Evolutionary conservation across 2,888 invertebrate genomes (phyloP).

Genomic region (Psylliodes chrysocephalus): DNA sequence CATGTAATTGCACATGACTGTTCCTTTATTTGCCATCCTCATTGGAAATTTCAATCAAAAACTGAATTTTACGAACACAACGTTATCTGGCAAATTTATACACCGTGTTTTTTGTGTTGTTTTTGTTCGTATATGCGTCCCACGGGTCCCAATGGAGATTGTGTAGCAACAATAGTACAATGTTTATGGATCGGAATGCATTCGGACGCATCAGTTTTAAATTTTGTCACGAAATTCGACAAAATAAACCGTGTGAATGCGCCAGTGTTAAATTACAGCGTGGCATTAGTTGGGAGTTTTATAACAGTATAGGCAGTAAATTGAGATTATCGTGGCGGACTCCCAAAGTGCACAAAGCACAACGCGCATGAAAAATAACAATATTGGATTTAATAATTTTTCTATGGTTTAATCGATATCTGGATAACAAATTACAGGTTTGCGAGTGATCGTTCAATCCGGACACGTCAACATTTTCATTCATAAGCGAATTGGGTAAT

Average conservation of each 20-base stretch:
- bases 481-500: too few relatives aligned
- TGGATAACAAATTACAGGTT: background rate
- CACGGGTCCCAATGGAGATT: slow-evolving; percentile 11
- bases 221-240: slow-evolving; percentile 22
- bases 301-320: slow-evolving; percentile 27
- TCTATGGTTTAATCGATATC: slow-evolving; percentile 6
- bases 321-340: slow-evolving; percentile 28
- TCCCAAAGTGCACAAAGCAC: slow-evolving; percentile 11
- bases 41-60: background rate
- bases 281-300: slow-evolving; percentile 28
- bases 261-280: slow-evolving; percentile 23
- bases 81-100: slow-evolving; percentile 5
- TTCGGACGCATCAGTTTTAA: slow-evolving; percentile 19
- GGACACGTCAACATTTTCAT: too few relatives aligned
- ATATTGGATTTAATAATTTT: slow-evolving; percentile 25
- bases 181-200: slow-evolving; percentile 14
- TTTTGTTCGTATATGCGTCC: background rate
- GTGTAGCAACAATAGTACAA: slow-evolving; percentile 12
- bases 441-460: too few relatives aligned
- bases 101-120: background rate
- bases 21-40: background rate
- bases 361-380: slow-evolving; percentile 23
- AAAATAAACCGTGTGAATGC: slow-evolving; percentile 24
- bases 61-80: background rate
- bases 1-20: too few relatives aligned